phyloP scores from a whole-genome alignment of 2,113 vertebrate genomes.

The Psephotus haematonotus region DNA sequence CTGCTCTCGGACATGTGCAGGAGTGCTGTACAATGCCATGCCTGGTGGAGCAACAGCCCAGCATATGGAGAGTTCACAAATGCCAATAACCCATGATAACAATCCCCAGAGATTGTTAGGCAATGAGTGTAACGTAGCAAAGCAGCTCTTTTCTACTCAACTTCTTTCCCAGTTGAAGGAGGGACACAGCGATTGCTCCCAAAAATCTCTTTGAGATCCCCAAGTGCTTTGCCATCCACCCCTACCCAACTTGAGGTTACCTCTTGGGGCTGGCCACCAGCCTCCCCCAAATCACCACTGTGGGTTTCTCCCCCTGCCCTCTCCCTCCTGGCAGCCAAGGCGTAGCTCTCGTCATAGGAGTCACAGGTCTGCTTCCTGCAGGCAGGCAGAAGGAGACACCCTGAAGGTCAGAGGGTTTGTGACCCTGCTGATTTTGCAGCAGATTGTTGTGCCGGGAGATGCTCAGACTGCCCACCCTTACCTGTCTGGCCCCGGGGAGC shows the following conservation, averaged over 20 bases:
- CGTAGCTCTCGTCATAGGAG: not conserved
- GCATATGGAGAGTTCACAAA: not conserved
- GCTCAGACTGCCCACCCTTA: not conserved
- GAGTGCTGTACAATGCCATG: not conserved
- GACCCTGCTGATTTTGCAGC: fast-evolving
- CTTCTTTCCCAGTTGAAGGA: not conserved
- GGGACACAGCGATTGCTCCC: not conserved
- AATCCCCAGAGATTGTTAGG: not conserved
- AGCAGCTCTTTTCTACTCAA: not conserved
- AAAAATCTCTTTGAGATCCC: not conserved
- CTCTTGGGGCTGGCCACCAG: constrained; percentile 21
- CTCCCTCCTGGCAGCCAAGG: not conserved
- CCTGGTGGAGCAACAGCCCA: not conserved
- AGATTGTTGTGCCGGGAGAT: not conserved
- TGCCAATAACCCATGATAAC: not conserved
- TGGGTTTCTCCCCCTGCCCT: not conserved
- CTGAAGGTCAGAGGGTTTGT: not conserved
- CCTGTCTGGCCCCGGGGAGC: not conserved
- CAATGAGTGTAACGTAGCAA: fast-evolving
- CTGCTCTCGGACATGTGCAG: not conserved
- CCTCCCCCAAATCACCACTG: fast-evolving
- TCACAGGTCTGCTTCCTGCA: constrained; percentile 24
- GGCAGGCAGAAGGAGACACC: not conserved
- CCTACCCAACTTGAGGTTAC: constrained; percentile 25
- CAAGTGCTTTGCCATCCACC: not conserved